Conservation (phyloP, 2,888 invertebrate species). For the Caenorhabditis sp. region DNA sequence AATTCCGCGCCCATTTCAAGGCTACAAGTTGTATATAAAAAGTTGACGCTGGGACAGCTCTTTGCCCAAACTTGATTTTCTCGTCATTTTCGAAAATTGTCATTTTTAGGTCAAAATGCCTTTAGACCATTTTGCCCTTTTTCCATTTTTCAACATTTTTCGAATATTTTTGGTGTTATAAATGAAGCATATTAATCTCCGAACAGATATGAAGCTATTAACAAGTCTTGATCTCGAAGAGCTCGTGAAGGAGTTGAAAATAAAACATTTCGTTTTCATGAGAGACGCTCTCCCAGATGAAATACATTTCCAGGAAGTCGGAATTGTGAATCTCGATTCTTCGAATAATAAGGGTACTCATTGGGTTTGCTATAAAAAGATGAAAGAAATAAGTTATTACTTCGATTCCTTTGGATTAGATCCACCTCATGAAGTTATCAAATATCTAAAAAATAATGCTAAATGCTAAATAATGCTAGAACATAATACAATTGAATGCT, state of each 20-base stretch:
- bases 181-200: conserved; percentile 10
- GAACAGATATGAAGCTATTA: conserved; percentile 39
- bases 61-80: too few species aligned
- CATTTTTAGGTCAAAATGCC: too few species aligned
- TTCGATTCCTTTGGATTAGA: conserved; percentile 61
- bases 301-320: conserved; percentile 38
- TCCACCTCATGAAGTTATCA: too few species aligned
- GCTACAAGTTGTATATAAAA: too few species aligned
- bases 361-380: conserved; percentile 34
- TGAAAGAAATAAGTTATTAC: conserved; percentile 21
- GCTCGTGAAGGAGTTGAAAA: conserved; percentile 34
- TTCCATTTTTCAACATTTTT: not conserved
- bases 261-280: conserved; percentile 61
- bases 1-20: too few species aligned
- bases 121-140: too few species aligned
- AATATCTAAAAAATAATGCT: too few species aligned
- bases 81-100: too few species aligned
- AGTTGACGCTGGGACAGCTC: too few species aligned
- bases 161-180: conserved; percentile 12
- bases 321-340: conserved; percentile 56
- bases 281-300: conserved; percentile 52
- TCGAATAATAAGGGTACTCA: conserved; percentile 12
- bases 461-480: too few species aligned
- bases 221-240: conserved; percentile 51
- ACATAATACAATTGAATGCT: too few species aligned